Conservation (phyloP, 2,797 vertebrate genomes). For the Brachyrhaphis roseni region DNA sequence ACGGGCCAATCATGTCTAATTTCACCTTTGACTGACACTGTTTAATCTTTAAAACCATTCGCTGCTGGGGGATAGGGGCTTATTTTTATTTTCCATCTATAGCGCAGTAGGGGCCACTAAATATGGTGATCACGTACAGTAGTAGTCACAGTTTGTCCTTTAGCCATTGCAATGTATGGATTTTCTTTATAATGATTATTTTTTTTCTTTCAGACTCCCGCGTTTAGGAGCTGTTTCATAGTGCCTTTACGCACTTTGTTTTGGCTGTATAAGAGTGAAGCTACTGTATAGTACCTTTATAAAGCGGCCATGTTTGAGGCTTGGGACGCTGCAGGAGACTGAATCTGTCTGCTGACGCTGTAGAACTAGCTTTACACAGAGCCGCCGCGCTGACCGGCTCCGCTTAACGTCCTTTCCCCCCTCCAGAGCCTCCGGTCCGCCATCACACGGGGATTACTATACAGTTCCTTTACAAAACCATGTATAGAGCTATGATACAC, state of each 20-base stretch:
- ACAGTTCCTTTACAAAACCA: slow-evolving; percentile 72
- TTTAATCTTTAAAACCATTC: slow-evolving; percentile 69
- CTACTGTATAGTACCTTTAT: slow-evolving; percentile 70
- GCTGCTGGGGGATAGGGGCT: slow-evolving; percentile 73
- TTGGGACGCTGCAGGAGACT: slow-evolving; percentile 37
- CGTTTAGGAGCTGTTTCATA: slow-evolving; percentile 77
- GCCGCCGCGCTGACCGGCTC: slow-evolving; percentile 37
- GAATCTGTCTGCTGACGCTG: slow-evolving; percentile 22
- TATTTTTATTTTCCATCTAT: slow-evolving; percentile 55
- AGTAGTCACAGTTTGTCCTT: slow-evolving; percentile 59
- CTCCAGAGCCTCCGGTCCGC: slow-evolving; percentile 57
- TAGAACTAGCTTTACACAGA: slow-evolving; percentile 49
- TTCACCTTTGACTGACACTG: slow-evolving; percentile 66
- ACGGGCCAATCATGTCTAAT: slow-evolving; percentile 29
- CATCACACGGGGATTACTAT: slow-evolving; percentile 66
- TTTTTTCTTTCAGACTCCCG: slow-evolving; percentile 66
- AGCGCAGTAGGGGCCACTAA: slow-evolving; percentile 71
- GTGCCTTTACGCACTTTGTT: slow-evolving; percentile 84
- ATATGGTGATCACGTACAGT: slow-evolving; percentile 62
- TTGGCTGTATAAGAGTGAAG: slow-evolving; percentile 68
- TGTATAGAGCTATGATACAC: slow-evolving; percentile 69
- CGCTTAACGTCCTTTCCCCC: slow-evolving; percentile 40
- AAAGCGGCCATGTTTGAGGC: slow-evolving; percentile 52
- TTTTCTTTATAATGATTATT: slow-evolving; percentile 6
- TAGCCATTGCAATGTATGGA: slow-evolving; percentile 60